Evolutionary conservation across 2,888 invertebrate genomes (phyloP).

Genomic region (Temnothorax rugatulus): DNA sequence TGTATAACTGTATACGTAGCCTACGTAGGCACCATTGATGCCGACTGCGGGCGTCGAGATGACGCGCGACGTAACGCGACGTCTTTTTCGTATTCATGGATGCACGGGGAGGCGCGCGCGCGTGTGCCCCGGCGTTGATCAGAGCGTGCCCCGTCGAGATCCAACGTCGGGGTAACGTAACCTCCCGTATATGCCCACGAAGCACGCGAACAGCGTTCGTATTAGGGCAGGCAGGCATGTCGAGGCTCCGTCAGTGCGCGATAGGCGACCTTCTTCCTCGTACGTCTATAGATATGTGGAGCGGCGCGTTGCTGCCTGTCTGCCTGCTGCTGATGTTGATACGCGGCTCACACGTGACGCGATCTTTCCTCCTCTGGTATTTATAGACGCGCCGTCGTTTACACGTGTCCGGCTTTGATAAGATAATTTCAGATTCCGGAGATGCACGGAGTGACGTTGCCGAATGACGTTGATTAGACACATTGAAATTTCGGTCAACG

Average conservation of each 20-base stretch:
- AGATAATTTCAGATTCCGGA: not conserved
- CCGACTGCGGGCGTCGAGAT: not conserved
- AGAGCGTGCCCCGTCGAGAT: not conserved
- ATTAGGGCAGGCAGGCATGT: not conserved
- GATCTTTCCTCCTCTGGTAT: not conserved
- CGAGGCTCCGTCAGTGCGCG: not conserved
- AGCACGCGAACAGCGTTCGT: not conserved
- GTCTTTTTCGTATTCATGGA: slow-evolving; percentile 9
- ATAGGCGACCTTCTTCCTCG: not conserved
- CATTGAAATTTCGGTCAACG: slow-evolving; percentile 17
- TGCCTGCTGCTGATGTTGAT: not conserved
- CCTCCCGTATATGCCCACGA: not conserved
- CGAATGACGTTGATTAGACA: not conserved
- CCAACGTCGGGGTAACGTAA: not conserved
- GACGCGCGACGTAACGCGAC: slow-evolving; percentile 10
- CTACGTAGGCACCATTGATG: not conserved
- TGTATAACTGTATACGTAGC: no score
- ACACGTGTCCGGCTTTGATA: not conserved
- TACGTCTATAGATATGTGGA: not conserved
- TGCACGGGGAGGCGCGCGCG: not conserved
- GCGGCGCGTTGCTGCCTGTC: not conserved
- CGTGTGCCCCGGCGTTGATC: not conserved
- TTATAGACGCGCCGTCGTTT: not conserved
- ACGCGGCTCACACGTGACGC: not conserved
- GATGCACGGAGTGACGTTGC: no score